Conservation (phyloP, 2,113 vertebrate genomes). For the Pungitius pungitius region DNA sequence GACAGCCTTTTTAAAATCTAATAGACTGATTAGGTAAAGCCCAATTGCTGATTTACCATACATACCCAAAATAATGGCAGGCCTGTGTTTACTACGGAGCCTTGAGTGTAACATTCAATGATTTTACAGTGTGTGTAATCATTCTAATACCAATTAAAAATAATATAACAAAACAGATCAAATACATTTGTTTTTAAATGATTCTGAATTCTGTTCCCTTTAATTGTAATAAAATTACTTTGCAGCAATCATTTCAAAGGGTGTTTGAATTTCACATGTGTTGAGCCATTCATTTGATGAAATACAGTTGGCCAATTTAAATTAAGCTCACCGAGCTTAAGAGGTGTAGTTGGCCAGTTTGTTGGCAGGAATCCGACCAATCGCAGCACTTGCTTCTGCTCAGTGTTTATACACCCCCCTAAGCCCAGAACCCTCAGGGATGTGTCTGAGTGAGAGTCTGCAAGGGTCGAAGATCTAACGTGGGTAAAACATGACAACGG, state of each 20-base stretch:
- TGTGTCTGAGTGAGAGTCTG: too few relatives aligned
- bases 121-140: background rate
- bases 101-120: background rate
- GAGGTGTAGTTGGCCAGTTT: background rate
- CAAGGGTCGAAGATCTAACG: too few relatives aligned
- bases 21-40: background rate
- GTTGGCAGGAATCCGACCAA: background rate
- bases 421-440: too few relatives aligned
- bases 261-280: background rate
- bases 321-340: too few relatives aligned
- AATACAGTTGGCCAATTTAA: background rate
- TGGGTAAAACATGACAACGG: too few relatives aligned
- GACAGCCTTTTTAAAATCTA: background rate
- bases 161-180: background rate
- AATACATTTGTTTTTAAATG: conserved; percentile 5
- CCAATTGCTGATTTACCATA: background rate
- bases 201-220: background rate
- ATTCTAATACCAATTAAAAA: background rate
- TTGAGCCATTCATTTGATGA: background rate
- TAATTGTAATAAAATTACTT: background rate
- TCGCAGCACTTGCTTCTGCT: background rate
- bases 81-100: background rate
- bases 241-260: background rate
- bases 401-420: background rate
- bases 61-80: background rate